Evolutionary conservation across 2,888 invertebrate genomes (phyloP), one percentile per base, ranked within the genome.

Genomic region (Candidula unifasciata): DNA sequence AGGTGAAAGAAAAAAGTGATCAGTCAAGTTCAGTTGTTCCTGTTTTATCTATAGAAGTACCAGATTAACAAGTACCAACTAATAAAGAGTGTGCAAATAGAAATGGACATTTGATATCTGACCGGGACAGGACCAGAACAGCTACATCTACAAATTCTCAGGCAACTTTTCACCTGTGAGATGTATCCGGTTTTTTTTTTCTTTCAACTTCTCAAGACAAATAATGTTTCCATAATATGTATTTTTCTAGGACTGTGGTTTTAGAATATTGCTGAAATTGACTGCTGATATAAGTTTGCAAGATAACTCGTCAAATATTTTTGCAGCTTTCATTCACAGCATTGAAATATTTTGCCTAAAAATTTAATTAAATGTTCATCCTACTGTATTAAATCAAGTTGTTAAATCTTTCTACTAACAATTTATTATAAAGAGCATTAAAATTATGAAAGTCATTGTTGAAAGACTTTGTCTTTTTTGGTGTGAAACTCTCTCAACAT

Each of bases 1-100:
- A 85, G 77, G 83, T 80, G 18, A 90, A 87, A 78, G 90, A 87
- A 90, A 95, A 95, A 82, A 95, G 90, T 10, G 90, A 96, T 96
- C 92, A 95, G 95, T 89, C 90, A 0, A 89, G 87, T 80, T 86
- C 88, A 18, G 89, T 91, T 1, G 89, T 91, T 66, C 91, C 92
- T 33, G 89, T 92, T n/a, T 86, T 92, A 79, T 91, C 92, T 24
- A 92, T 92, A 86, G 92, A 92, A 82, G 91, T 88, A 74, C 92
- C 92, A 76, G 92, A 92, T 77, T 92, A 77, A 86, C 16, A 44
- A 6, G 44, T 5, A 33, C 3, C n/a, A 68, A 13, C 44, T 44
- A 44, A 13, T 10, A 44, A 44, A 44, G 44, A 2, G 18, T 35
- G 21, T 69, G 35, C 2, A 69, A 35, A 3, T 35, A 73, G n/a